Base-by-base conservation (phyloP, 2,888 invertebrate species). In the Drosophila macrothrix region DNA sequence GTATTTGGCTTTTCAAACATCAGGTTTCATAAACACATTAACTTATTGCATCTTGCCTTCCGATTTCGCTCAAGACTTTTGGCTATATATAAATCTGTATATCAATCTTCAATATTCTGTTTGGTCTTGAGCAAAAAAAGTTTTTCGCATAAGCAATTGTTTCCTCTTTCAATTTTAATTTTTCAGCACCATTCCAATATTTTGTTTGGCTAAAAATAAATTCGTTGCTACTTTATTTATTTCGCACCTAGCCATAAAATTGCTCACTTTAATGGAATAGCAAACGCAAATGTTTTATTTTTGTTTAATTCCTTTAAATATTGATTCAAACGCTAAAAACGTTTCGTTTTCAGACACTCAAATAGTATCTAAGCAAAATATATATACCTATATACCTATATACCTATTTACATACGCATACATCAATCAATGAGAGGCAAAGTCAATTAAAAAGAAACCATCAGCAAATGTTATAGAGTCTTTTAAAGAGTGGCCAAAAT, bases 201-300 rank as follows among this genome's bases (percentile, higher is more conserved):
- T 64, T 80, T 78, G 33, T 31, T 54, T 29, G 19, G 16, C 68
- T 62, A 67, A 71, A 82, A 75, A 75, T 84, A 64, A 66, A 74
- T 73, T 73, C 9, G 12, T 19, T 82, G 61, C 66, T 60, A 71
- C 73, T 82, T 61, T 70, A 88, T 90, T 84, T 80, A 73, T 77
- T 76, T 86, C 90, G 69, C 85, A 86, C 90, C 85, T 81, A 84
- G 25, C 81, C 88, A 85, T 90, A 83, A 90, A 90, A 62, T 88
- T 64, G 70, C 56, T 31, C 67, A 76, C 49, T 71, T 84, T 82
- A 84, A 84, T 87, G 84, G 84, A 54, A 69, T 66, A 61, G 64
- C 71, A 78, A 71, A 67, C 46, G 58, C 33, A 53, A 14, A 56
- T 56, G 43, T 35, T 29, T 22, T 31, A 53, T 46, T 55, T 58